A percentile compares a stretch with the other conserved stretches of the same genome.
phyloP scores from a whole-genome alignment of 2,113 vertebrate species.

The Chaetura pelagica region DNA sequence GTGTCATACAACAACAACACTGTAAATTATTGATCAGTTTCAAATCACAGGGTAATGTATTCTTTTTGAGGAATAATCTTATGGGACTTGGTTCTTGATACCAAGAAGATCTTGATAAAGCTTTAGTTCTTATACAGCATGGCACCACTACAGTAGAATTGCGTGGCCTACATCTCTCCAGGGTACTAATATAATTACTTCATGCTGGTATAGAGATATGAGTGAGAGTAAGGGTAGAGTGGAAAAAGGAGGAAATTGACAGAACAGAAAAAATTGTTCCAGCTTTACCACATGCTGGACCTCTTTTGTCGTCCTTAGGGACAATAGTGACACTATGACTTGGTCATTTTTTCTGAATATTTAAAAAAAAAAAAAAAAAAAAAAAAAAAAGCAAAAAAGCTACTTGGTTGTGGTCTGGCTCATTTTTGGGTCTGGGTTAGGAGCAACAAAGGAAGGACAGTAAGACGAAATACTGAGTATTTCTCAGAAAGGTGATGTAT shows the following conservation, averaged over 20 bases:
- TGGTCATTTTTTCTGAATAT: neutral
- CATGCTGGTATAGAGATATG: neutral
- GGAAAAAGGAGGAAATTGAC: neutral
- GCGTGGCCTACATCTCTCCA: neutral
- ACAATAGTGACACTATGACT: neutral
- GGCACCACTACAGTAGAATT: neutral
- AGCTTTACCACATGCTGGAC: neutral
- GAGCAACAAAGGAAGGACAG: neutral
- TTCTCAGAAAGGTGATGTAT: neutral
- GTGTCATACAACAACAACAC: neutral
- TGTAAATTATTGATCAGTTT: neutral
- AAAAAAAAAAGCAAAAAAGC: too few species aligned
- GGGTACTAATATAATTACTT: neutral
- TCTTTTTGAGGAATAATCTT: neutral
- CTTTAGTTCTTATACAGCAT: neutral
- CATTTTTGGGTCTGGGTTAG: neutral
- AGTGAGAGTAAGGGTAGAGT: neutral
- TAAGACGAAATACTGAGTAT: neutral
- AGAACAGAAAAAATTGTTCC: neutral
- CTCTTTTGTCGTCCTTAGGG: neutral
- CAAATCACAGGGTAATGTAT: neutral
- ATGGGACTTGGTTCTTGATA: neutral
- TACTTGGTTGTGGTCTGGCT: neutral
- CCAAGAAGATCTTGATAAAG: neutral
- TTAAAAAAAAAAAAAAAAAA: neutral